Evolutionary conservation across 2,113 vertebrate genomes (phyloP), one percentile per base, ranked within the genome.

Genomic region (Rutilus rutilus): DNA sequence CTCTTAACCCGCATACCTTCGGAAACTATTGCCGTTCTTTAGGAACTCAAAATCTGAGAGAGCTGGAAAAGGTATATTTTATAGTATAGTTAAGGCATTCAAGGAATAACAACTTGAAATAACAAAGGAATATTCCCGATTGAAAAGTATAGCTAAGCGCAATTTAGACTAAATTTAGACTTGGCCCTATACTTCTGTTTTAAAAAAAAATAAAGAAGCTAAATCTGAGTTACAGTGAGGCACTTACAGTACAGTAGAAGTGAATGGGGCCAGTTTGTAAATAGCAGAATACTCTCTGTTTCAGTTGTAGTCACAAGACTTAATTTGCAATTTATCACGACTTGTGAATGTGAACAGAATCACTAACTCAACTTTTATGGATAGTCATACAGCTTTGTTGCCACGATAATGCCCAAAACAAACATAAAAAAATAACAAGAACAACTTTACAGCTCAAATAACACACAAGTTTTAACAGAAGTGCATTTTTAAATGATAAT

Each of bases 21-120:
- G 78, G 69, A 45, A 45, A 62, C 33, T 87, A 52, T 47, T 76
- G 25, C 7, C 45, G 33, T 79, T 79, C 77, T 78, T 5, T 60
- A 78, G 33, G 33, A 60, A 42, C 12, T n/a, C 52, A 33, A 57
- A 59, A n/a, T 4, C n/a, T 76, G 42, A 39, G 50, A 84, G 27
- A 69, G 50, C 50, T 17, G 19, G 19, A 23, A n/a, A 36, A 73
- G 0, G 50, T 67, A 19, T 42, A 8, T 67, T 69, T 73, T 71
- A 71, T 23, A 11, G 21, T 71, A 71, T 23, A 5, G 21, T 42
- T 42, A 73, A 42, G 21, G 69, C 33, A 12, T 6, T 73, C 36
- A 42, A n/a, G 5, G 21, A 42, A 73, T 4, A 73, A 23, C 10
- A 73, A 42, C 33, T 9, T 12, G n/a, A n/a, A n/a, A n/a, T n/a